These are phyloP conservation scores for Acrocera orbiculus DNA, from an alignment of 2,888 invertebrate species.

Conservation along the genomic window DNA sequence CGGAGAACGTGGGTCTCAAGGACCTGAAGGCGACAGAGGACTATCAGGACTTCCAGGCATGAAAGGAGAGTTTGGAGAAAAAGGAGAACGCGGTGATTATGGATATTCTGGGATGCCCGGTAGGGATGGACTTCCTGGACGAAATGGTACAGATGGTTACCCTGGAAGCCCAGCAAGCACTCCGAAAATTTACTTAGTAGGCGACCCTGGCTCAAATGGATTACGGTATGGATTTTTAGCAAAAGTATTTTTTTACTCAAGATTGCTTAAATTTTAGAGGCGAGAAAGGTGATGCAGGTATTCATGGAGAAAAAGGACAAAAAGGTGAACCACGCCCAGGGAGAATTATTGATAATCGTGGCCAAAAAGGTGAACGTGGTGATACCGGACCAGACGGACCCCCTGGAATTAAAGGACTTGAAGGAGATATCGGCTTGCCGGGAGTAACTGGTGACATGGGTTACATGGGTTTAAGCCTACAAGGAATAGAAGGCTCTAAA, in stretches of 20 bases:
- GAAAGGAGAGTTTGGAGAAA: conserved; percentile 18
- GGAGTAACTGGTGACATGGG: conserved; percentile 39
- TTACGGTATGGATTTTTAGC: conserved; percentile 16
- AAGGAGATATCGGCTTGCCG: conserved; percentile 36
- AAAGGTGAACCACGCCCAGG: conserved; percentile 39
- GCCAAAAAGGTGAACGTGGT: conserved; percentile 32
- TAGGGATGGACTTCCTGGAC: conserved; percentile 22
- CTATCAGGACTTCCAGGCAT: conserved; percentile 21
- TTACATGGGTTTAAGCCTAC: conserved; percentile 29
- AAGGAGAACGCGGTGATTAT: conserved; percentile 21
- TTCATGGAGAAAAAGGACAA: conserved; percentile 32
- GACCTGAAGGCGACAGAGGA: conserved; percentile 22
- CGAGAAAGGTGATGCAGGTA: conserved; percentile 33
- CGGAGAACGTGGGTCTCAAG: conserved; percentile 19
- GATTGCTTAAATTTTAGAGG: conserved; percentile 20
- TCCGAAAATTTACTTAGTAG: conserved; percentile 20
- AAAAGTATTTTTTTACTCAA: background rate
- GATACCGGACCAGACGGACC: conserved; percentile 34
- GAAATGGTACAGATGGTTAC: conserved; percentile 34
- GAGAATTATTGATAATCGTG: conserved; percentile 33
- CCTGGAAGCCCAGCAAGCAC: conserved; percentile 32
- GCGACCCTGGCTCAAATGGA: conserved; percentile 23
- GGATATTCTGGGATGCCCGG: conserved; percentile 29
- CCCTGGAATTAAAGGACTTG: conserved; percentile 39
- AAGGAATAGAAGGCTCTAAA: conserved; percentile 43